A percentile compares a stretch with the other conserved stretches of the same genome.
These are phyloP conservation scores for Ferdinandea cuprea DNA, from an alignment of 2,888 invertebrate species.

Conservation along the genomic window DNA sequence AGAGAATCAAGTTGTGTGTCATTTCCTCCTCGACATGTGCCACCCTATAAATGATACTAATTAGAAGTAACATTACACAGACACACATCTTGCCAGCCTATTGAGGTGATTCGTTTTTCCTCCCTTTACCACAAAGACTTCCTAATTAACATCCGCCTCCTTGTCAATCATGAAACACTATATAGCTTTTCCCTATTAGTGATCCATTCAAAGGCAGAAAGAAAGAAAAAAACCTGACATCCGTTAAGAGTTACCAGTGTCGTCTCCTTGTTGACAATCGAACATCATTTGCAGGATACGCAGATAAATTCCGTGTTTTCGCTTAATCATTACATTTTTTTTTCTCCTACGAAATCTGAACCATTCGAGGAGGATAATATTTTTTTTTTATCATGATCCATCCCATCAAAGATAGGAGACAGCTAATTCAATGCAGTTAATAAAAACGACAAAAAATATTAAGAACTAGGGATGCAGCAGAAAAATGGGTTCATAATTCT, in stretches of 20 bases:
- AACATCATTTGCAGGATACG: conserved; percentile 43
- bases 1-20: conserved; percentile 2
- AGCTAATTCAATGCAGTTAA: conserved; percentile 16
- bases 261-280: conserved; percentile 35
- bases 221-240: conserved; percentile 17
- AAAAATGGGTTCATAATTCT: conserved; percentile 56
- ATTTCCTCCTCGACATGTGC: conserved; percentile 37
- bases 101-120: conserved; percentile 6
- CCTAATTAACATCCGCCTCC: conserved; percentile 66
- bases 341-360: conserved; percentile 14
- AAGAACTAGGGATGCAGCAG: conserved; percentile 15
- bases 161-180: conserved; percentile 54
- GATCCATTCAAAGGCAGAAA: conserved; percentile 3
- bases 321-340: conserved; percentile 14
- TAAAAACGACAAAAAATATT: neutral
- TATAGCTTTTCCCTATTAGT: conserved; percentile 24
- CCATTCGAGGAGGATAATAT: conserved; percentile 9
- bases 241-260: conserved; percentile 1
- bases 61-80: conserved; percentile 39
- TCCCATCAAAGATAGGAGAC: neutral
- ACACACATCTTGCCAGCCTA: neutral
- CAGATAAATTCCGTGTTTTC: conserved; percentile 16
- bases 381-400: neutral
- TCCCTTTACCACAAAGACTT: conserved; percentile 37
- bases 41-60: conserved; percentile 51